phyloP scores from a whole-genome alignment of 2,888 invertebrate species.

The Eustalomyia histrio region DNA sequence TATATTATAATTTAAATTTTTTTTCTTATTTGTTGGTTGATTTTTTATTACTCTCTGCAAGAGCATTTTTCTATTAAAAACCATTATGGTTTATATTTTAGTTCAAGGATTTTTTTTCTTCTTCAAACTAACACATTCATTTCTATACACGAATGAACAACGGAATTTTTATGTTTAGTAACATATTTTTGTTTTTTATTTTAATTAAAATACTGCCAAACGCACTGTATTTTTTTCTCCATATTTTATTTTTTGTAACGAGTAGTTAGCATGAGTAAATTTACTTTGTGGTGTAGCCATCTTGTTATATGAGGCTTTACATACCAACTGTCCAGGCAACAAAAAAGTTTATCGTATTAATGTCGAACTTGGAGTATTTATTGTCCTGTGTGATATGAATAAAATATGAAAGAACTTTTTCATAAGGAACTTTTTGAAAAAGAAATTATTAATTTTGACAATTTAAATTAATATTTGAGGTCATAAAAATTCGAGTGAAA shows the following conservation, averaged over 20 bases:
- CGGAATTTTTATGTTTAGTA: constrained; percentile 11
- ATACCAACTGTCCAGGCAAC: too few species aligned
- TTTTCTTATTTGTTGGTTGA: background rate
- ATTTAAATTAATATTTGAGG: too few species aligned
- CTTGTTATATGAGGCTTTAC: constrained; percentile 22
- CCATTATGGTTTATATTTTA: constrained; percentile 32
- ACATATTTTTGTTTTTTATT: constrained; percentile 26
- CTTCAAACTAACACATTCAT: background rate
- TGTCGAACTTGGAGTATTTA: too few species aligned
- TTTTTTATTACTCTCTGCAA: constrained; percentile 9
- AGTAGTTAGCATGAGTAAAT: constrained; percentile 5
- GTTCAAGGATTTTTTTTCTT: constrained; percentile 45
- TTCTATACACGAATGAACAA: constrained; percentile 7
- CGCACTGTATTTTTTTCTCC: constrained; percentile 25
- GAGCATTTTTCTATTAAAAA: constrained; percentile 9
- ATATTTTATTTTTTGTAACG: constrained; percentile 13
- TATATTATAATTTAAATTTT: background rate
- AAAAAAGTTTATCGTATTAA: too few species aligned
- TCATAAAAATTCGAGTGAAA: too few species aligned
- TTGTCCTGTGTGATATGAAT: too few species aligned
- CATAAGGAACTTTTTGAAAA: too few species aligned
- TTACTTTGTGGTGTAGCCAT: constrained; percentile 19
- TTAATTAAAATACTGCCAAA: constrained; percentile 59
- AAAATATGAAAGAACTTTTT: too few species aligned
- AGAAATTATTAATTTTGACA: too few species aligned